These are phyloP conservation scores for Macrotus californicus DNA, from an alignment of 2,113 vertebrate species.

Conservation along the genomic window DNA sequence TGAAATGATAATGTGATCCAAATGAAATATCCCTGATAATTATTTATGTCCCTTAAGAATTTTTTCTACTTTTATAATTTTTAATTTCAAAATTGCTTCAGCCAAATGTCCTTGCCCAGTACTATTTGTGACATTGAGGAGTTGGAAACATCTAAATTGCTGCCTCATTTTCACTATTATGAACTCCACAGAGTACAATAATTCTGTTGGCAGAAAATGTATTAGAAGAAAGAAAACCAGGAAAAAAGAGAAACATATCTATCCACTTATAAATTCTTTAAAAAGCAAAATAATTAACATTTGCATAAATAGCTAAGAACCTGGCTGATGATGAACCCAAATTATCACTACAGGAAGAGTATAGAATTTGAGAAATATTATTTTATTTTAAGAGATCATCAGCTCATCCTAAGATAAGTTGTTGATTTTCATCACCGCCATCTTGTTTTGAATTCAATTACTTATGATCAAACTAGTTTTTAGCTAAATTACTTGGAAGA, in stretches of 20 bases:
- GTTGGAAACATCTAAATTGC: not conserved
- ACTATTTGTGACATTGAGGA: not conserved
- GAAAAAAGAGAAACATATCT: not conserved
- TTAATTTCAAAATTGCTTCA: constrained; percentile 35
- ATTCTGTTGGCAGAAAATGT: not conserved
- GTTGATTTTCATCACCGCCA: not conserved
- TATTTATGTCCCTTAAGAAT: not conserved
- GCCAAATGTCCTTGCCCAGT: constrained; percentile 2
- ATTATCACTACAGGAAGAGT: not conserved
- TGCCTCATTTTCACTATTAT: not conserved
- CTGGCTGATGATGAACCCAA: not conserved
- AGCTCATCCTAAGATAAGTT: not conserved
- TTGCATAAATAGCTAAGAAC: not conserved
- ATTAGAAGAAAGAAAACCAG: not conserved
- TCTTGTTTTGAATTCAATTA: constrained; percentile 22
- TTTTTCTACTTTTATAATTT: not conserved
- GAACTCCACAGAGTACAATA: not conserved
- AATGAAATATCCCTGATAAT: not conserved
- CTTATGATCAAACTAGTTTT: not conserved
- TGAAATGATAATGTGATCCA: not conserved
- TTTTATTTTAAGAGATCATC: not conserved
- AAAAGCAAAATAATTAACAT: not conserved
- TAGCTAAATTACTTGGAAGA: not conserved
- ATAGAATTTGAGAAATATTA: not conserved
- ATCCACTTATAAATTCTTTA: not conserved